Conservation (phyloP, 2,888 invertebrate genomes). For the Meiosimyza decipiens region DNA sequence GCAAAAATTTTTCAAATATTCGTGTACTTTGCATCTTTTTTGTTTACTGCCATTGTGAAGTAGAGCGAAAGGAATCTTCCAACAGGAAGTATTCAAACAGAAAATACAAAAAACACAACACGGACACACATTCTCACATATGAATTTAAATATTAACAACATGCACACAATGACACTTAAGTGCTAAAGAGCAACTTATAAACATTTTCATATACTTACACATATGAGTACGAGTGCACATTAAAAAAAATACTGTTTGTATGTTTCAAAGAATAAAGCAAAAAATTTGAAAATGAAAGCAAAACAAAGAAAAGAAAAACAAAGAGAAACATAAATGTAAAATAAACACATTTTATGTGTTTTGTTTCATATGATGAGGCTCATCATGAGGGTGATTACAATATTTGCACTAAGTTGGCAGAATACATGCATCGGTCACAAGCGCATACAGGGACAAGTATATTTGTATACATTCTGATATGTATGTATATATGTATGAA, state of each 20-base stretch:
- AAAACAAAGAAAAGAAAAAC: slow-evolving; percentile 7
- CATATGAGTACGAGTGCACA: not conserved
- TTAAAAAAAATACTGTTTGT: no score
- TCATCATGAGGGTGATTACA: slow-evolving; percentile 40
- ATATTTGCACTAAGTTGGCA: not conserved
- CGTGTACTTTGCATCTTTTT: not conserved
- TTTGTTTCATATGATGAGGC: slow-evolving; percentile 52
- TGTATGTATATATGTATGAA: not conserved
- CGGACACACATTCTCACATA: not conserved
- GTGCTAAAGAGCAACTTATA: slow-evolving; percentile 3
- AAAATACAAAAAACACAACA: not conserved
- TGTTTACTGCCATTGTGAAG: not conserved
- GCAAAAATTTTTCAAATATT: no score
- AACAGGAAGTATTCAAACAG: no score
- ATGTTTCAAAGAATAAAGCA: no score
- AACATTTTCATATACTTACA: not conserved
- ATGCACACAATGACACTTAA: slow-evolving; percentile 6
- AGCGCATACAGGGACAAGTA: not conserved
- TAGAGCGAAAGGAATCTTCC: no score
- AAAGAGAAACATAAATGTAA: slow-evolving; percentile 18
- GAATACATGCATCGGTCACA: not conserved
- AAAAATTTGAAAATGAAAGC: not conserved
- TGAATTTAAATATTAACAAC: slow-evolving; percentile 4
- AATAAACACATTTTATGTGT: slow-evolving; percentile 41
- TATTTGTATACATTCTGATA: no score